Evolutionary conservation across 2,797 vertebrate genomes (phyloP).

Genomic region (Taeniopygia guttata): DNA sequence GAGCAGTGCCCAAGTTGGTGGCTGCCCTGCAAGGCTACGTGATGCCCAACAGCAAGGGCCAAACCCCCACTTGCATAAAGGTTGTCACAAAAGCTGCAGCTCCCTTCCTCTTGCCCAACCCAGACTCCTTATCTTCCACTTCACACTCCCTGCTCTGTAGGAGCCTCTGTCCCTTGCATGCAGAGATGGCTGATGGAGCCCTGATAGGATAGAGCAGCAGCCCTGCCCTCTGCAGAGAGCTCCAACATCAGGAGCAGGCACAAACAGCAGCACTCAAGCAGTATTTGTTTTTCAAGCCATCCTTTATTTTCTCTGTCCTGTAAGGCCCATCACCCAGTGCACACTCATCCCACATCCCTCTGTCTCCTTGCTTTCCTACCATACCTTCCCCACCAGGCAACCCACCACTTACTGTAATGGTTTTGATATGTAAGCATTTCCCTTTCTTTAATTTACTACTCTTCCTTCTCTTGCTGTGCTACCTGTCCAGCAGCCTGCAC

Average conservation of each 20-base stretch:
- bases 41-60: neutral
- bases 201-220: neutral
- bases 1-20: neutral
- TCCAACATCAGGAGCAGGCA: neutral
- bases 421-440: neutral
- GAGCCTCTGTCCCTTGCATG: neutral
- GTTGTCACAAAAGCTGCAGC: neutral
- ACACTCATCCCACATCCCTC: neutral
- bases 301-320: neutral
- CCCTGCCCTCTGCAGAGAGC: neutral
- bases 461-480: neutral
- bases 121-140: constrained; percentile 22
- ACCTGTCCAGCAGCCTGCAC: neutral
- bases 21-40: neutral
- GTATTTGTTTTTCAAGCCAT: neutral
- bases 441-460: accelerated
- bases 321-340: neutral
- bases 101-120: neutral
- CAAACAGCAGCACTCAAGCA: neutral
- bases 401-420: neutral
- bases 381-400: accelerated
- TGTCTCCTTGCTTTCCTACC: neutral
- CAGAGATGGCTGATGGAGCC: neutral
- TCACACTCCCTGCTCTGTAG: neutral
- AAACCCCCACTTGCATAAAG: neutral